Evolutionary conservation across 2,888 invertebrate genomes (phyloP), one percentile per base, ranked within the genome.

Genomic region (Drosophila kokeensis): DNA sequence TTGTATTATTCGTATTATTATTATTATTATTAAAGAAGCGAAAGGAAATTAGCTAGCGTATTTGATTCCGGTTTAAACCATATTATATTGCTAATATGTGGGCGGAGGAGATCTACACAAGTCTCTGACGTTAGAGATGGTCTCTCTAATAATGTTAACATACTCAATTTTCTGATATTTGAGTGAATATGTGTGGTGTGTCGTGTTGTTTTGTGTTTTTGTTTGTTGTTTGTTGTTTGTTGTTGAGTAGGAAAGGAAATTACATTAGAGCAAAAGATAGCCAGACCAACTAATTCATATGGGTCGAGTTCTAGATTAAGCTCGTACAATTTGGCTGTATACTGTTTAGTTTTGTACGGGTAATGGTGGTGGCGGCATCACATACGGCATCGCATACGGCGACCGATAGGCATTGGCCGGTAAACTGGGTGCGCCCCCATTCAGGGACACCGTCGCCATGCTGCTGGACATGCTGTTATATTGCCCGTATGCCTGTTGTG

Each of bases 351-450:
- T 93, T 82, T 92, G 92, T 84, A 92, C 93, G 68, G 93, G 93
- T 79, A 93, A 84, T 69, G 93, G 92, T 53, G 93, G 93, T 75
- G 93, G 93, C 67, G 93, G 93, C 85, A 86, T 85, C 69, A 88
- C 84, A 45, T 86, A 86, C 59, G 92, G 92, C 88, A 92, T 92
- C 70, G 91, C 92, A 87, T 92, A 93, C 71, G 89, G 90, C 10
- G 84, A 59, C 49, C 90, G 87, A 52, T 84, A 83, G 15, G 86
- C 81, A n/a, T 71, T 81, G 29, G 86, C 67, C 34, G 87, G 66
- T 69, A 79, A 54, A 61, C 79, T 75, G 61, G 79, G 42, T 40
- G 81, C 79, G 24, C 83, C 79, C 18, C 86, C 83, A 55, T 83
- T 83, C 34, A 85, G 62, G 2, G 85, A 77, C 8, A 85, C 84